Conservation (phyloP, 2,888 invertebrate genomes). For the Cephus nigrinus region DNA sequence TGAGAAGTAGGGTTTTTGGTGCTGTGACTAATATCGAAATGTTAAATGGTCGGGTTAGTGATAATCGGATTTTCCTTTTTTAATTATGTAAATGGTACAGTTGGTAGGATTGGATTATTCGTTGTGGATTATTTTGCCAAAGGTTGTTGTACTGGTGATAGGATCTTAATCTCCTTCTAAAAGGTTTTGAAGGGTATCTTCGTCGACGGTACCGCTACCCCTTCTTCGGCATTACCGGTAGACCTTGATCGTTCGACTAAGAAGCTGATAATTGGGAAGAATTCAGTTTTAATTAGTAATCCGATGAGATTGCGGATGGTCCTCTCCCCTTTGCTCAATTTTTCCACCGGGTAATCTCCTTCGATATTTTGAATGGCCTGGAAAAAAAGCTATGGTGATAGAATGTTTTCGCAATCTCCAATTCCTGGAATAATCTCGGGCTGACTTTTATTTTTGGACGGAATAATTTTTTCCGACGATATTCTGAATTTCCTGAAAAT, state of each 20-base stretch:
- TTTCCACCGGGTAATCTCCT: neutral
- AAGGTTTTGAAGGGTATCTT: neutral
- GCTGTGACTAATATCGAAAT: neutral
- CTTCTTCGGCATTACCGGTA: neutral
- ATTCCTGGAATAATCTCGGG: neutral
- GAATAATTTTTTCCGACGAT: neutral
- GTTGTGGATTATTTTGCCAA: neutral
- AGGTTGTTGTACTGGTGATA: neutral
- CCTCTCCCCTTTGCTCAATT: neutral
- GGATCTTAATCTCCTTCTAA: neutral
- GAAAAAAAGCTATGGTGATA: neutral
- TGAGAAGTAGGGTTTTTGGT: neutral
- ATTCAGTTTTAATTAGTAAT: neutral
- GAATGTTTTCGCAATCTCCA: neutral
- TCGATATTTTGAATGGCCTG: neutral
- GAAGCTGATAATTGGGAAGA: neutral
- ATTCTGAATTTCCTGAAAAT: neutral
- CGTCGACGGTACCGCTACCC: neutral
- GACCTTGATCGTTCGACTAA: neutral
- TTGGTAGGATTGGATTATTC: too few relatives aligned
- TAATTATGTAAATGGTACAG: too few relatives aligned
- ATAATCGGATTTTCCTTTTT: neutral
- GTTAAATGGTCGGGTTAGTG: neutral
- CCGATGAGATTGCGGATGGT: neutral
- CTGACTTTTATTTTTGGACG: neutral